Evolutionary conservation across 2,888 invertebrate genomes (phyloP), one percentile per base, ranked within the genome.

Genomic region (Catocala fraxini): DNA sequence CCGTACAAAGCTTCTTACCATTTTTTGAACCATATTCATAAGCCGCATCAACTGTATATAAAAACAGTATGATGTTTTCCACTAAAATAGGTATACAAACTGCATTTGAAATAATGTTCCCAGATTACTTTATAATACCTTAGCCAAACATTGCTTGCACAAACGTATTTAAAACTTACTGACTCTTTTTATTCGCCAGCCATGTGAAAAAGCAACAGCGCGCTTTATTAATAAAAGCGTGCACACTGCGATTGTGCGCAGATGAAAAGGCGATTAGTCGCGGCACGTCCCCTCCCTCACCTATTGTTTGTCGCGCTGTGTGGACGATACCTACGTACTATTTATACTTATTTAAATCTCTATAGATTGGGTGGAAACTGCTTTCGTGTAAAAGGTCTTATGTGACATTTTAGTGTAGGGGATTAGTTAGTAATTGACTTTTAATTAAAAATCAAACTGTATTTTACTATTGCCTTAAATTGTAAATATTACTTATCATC

Each of bases 201-300:
- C 82, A 83, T 79, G 81, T 80, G 82, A 79, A 79, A 75, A 68
- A 68, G 73, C 76, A 78, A 74, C 73, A 80, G 72, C 77, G 75
- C 80, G 43, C 63, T 83, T 83, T 79, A 87, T 86, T 87, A 89
- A 90, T 87, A 90, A 88, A 89, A 88, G 90, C 89, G 87, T 83
- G 83, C 75, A 82, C 88, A 88, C 84, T 64, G 68, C 75, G 81
- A 78, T 76, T 75, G 80, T 77, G 80, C 71, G 70, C 71, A 65
- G 66, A 72, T 75, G 79, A 70, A 75, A 76, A 75, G 75, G 76
- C 79, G 78, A 80, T 78, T 80, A 78, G 74, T 74, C 69, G 67
- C 80, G 78, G 70, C 71, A 65, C 70, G 62, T 67, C 62, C 73
- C 55, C 68, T 54, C 69, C 69, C 71, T 63, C 73, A 76, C 76